These are phyloP conservation scores for Siphamia tubifer DNA, from an alignment of 2,113 vertebrate species.

Conservation along the genomic window DNA sequence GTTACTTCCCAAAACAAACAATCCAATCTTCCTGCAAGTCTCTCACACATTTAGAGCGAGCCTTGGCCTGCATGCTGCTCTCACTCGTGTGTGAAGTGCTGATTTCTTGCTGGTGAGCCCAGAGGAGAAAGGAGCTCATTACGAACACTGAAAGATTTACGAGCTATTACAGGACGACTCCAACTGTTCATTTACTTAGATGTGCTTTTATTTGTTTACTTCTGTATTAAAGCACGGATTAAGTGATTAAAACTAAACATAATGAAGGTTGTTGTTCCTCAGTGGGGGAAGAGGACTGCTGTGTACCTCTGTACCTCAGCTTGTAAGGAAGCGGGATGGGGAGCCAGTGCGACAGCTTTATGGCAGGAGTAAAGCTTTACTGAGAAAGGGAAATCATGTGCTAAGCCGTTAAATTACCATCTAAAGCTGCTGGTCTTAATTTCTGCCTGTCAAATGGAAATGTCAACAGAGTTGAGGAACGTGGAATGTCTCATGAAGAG, in stretches of 20 bases:
- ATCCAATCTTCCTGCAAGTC: conserved; percentile 9
- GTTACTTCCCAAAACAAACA: conserved; percentile 52
- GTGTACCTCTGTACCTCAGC: conserved; percentile 26
- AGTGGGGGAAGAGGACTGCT: conserved; percentile 8
- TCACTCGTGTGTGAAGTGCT: conserved; percentile 49
- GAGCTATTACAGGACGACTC: conserved; percentile 67
- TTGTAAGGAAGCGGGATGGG: conserved; percentile 19
- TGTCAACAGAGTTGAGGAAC: conserved; percentile 43
- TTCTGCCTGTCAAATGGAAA: conserved; percentile 52
- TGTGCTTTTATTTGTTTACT: conserved; percentile 71
- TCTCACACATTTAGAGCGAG: conserved; percentile 42
- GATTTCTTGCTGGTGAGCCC: conserved; percentile 56
- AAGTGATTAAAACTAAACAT: conserved; percentile 72
- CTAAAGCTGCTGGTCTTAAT: conserved; percentile 50
- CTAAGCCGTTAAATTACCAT: conserved; percentile 69
- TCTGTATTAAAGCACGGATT: conserved; percentile 64
- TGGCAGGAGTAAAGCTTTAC: conserved; percentile 47
- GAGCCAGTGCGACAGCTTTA: conserved; percentile 49
- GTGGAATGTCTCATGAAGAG: conserved; percentile 3
- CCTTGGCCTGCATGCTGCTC: conserved; percentile 25
- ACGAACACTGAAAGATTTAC: conserved; percentile 72
- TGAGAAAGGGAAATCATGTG: conserved; percentile 45
- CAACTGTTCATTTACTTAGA: conserved; percentile 66
- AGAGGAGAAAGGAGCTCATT: conserved; percentile 71
- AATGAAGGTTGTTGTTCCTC: conserved; percentile 56